These are phyloP conservation scores for Ramphastos sulfuratus DNA, from an alignment of 2,113 vertebrate genomes.

Conservation along the genomic window DNA sequence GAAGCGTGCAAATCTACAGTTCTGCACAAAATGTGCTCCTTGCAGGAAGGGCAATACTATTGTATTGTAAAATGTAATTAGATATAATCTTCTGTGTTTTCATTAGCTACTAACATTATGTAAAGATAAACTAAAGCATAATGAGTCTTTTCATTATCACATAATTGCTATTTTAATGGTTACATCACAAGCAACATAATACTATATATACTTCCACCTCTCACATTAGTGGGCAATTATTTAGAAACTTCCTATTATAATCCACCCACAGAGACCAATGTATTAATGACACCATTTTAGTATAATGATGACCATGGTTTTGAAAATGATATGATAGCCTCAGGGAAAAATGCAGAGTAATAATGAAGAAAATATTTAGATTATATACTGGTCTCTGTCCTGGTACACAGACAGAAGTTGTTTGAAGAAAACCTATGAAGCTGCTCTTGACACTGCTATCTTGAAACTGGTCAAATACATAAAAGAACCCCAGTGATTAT, in stretches of 20 bases:
- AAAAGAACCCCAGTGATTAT: neutral
- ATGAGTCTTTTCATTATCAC: slow-evolving; percentile 70
- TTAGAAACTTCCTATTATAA: slow-evolving; percentile 67
- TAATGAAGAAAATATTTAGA: neutral
- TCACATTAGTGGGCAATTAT: slow-evolving; percentile 74
- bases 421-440: neutral
- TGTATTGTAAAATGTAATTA: slow-evolving; percentile 72
- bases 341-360: slow-evolving; percentile 36
- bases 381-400: neutral
- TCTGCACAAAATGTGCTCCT: slow-evolving; percentile 47
- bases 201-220: slow-evolving; percentile 71
- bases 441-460: neutral
- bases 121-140: slow-evolving; percentile 79
- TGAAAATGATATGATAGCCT: slow-evolving; percentile 59
- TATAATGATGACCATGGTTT: slow-evolving; percentile 47
- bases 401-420: neutral
- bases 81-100: slow-evolving; percentile 68
- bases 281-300: slow-evolving; percentile 65
- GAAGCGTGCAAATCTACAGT: neutral
- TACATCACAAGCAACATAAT: slow-evolving; percentile 65
- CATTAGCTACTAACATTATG: slow-evolving; percentile 75
- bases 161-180: slow-evolving; percentile 76
- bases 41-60: slow-evolving; percentile 34
- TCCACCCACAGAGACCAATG: slow-evolving; percentile 58
- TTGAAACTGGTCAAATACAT: neutral